Evolutionary conservation across 2,113 vertebrate genomes (phyloP).

Genomic region (Phrynosoma platyrhinos): DNA sequence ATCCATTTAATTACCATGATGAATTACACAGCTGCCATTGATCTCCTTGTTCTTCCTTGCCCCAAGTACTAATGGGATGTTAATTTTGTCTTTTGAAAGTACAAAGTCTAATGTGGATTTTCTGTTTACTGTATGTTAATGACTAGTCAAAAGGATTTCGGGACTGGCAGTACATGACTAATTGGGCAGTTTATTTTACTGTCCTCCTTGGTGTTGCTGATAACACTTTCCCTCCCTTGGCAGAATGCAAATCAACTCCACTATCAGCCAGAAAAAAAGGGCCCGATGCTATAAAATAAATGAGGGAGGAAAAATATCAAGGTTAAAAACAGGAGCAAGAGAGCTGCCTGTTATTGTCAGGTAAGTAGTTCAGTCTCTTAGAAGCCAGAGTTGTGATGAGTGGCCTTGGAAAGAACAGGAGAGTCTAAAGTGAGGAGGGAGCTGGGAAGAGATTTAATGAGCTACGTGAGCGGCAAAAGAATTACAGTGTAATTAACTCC

Average conservation of each 20-base stretch:
- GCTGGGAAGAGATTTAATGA: slow-evolving; percentile 44
- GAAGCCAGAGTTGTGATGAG: background rate
- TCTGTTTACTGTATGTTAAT: slow-evolving; percentile 67
- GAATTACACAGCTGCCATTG: slow-evolving; percentile 59
- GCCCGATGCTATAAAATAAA: background rate
- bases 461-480: slow-evolving; percentile 50
- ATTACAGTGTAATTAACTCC: slow-evolving; percentile 68
- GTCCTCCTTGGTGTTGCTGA: slow-evolving; percentile 41
- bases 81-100: slow-evolving; percentile 68
- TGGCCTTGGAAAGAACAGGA: slow-evolving; percentile 56
- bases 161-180: slow-evolving; percentile 59
- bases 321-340: slow-evolving; percentile 26
- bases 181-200: slow-evolving; percentile 55
- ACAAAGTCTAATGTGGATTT: slow-evolving; percentile 56
- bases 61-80: slow-evolving; percentile 61
- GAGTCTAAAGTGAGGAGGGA: slow-evolving; percentile 12
- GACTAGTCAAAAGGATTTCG: slow-evolving; percentile 54
- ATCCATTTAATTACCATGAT: slow-evolving; percentile 63
- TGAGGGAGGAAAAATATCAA: background rate
- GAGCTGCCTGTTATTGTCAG: slow-evolving; percentile 37
- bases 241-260: slow-evolving; percentile 59
- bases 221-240: slow-evolving; percentile 34
- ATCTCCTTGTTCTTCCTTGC: slow-evolving; percentile 64
- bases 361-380: slow-evolving; percentile 18
- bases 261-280: slow-evolving; percentile 35